Evolutionary conservation across 1,140 invertebrate species (phyloP).

Genomic region (Venustaconcha ellipsiformis): DNA sequence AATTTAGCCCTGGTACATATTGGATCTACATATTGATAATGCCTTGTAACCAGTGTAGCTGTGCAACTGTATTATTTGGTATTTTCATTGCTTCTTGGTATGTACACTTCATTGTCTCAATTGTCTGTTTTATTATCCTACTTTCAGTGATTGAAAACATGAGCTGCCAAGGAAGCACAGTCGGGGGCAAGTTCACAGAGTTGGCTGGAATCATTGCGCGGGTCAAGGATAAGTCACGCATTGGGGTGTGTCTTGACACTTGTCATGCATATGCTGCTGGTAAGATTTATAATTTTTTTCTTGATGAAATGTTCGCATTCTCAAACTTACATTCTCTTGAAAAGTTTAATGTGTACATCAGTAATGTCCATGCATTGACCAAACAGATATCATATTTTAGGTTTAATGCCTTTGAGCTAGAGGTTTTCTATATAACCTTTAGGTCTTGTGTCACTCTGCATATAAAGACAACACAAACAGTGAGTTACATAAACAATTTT

Average conservation of each 20-base stretch:
- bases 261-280: slow-evolving; percentile 74
- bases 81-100: background rate
- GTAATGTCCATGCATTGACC: too few relatives aligned
- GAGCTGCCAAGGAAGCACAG: slow-evolving; percentile 70
- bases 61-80: background rate
- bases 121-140: background rate
- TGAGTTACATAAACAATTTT: too few relatives aligned
- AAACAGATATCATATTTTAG: too few relatives aligned
- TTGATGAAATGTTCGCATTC: too few relatives aligned
- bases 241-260: slow-evolving; percentile 74
- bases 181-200: slow-evolving; percentile 72
- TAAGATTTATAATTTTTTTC: slow-evolving; percentile 30
- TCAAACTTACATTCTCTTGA: too few relatives aligned
- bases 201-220: slow-evolving; percentile 69
- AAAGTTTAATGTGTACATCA: too few relatives aligned
- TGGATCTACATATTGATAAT: background rate
- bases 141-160: slow-evolving; percentile 70
- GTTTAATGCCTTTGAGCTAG: too few relatives aligned
- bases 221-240: slow-evolving; percentile 70
- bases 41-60: background rate
- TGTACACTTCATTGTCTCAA: background rate
- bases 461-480: too few relatives aligned
- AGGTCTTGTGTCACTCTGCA: too few relatives aligned
- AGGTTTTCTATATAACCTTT: too few relatives aligned
- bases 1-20: background rate